A percentile compares a stretch with the other conserved stretches of the same genome.
These are phyloP conservation scores for Spondyliosoma cantharus DNA, from an alignment of 2,797 vertebrate genomes.

Conservation along the genomic window DNA sequence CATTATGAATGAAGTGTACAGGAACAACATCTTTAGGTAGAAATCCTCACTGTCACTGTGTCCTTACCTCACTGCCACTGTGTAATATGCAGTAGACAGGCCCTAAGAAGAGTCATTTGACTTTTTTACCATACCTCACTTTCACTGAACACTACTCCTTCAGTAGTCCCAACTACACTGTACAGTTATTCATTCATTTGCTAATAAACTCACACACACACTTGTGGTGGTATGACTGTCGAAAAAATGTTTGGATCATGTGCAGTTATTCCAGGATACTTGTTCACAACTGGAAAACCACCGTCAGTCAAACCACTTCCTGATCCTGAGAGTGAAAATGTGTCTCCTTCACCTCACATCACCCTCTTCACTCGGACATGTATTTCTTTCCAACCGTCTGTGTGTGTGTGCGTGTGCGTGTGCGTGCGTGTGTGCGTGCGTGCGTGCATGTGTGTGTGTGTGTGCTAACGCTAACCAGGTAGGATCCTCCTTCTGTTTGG, in stretches of 20 bases:
- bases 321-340: conserved; percentile 6
- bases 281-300: conserved; percentile 6
- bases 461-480: background rate
- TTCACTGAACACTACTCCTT: background rate
- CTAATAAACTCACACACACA: background rate
- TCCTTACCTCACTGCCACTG: background rate
- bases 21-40: conserved; percentile 9
- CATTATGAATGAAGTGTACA: conserved; percentile 23
- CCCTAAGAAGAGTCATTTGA: background rate
- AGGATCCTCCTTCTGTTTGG: background rate
- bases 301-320: conserved; percentile 25
- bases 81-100: background rate
- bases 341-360: background rate
- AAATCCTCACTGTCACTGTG: background rate
- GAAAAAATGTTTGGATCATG: conserved; percentile 5
- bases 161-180: background rate
- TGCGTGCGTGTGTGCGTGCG: too few relatives aligned
- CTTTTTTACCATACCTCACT: background rate
- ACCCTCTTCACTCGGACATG: background rate
- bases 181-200: conserved; percentile 7
- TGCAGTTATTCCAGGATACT: conserved; percentile 21
- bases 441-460: too few relatives aligned
- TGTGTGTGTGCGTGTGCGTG: too few relatives aligned
- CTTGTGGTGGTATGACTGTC: background rate
- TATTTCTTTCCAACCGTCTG: background rate